phyloP scores from a whole-genome alignment of 2,888 invertebrate species.

The Arge pagana region DNA sequence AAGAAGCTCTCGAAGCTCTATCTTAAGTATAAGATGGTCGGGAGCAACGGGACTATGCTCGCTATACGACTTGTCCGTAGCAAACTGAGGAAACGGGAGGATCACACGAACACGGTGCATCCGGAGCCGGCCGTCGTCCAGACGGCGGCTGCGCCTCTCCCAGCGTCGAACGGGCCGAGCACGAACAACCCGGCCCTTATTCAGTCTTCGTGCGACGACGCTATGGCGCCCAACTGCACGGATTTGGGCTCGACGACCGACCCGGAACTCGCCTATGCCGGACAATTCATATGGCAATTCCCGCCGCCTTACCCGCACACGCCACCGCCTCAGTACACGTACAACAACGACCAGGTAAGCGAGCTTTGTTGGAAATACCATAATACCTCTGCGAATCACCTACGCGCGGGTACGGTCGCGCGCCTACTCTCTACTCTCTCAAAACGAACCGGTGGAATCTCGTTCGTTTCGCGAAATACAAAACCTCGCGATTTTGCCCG shows the following conservation, averaged over 20 bases:
- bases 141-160: slow-evolving; percentile 58
- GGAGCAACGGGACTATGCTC: slow-evolving; percentile 84
- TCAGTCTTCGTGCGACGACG: slow-evolving; percentile 36
- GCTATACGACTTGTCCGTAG: slow-evolving; percentile 90
- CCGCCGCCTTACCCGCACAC: slow-evolving; percentile 67
- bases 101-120: slow-evolving; percentile 73
- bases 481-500: neutral
- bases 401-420: too few species aligned
- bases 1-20: slow-evolving; percentile 52
- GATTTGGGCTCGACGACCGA: slow-evolving; percentile 36
- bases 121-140: slow-evolving; percentile 69
- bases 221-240: slow-evolving; percentile 33
- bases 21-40: slow-evolving; percentile 71
- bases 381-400: neutral
- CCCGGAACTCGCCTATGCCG: slow-evolving; percentile 41
- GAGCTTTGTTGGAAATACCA: too few species aligned
- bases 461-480: too few species aligned
- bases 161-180: slow-evolving; percentile 17
- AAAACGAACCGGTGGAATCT: too few species aligned
- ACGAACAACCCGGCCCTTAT: slow-evolving; percentile 29
- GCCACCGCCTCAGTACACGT: slow-evolving; percentile 74
- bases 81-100: slow-evolving; percentile 85
- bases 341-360: slow-evolving; percentile 80
- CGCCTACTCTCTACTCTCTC: slow-evolving; percentile 2
- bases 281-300: slow-evolving; percentile 80